phyloP scores from a whole-genome alignment of 1,140 invertebrate species.

The Drosophila gunungcola region DNA sequence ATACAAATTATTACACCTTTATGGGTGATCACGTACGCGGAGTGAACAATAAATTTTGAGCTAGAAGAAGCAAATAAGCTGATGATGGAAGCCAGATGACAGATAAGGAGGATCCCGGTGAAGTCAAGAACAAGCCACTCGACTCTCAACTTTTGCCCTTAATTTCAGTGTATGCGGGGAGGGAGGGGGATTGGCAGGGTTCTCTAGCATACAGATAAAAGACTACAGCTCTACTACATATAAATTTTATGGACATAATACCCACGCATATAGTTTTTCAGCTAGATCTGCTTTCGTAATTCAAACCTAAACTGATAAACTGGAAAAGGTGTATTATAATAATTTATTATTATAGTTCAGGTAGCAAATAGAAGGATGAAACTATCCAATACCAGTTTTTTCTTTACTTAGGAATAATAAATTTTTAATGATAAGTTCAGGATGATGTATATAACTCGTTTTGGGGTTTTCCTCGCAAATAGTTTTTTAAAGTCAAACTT shows the following conservation, averaged over 20 bases:
- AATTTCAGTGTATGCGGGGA: conserved; percentile 6
- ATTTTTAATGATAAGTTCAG: too few species aligned
- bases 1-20: conserved; percentile 84
- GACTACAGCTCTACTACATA: neutral
- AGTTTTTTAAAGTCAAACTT: too few species aligned
- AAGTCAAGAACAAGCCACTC: conserved; percentile 31
- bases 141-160: conserved; percentile 12
- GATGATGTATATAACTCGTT: too few species aligned
- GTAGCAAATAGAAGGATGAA: too few species aligned
- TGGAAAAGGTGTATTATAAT: too few species aligned
- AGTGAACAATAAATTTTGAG: conserved; percentile 65
- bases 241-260: neutral
- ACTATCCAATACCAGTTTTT: too few species aligned
- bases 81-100: conserved; percentile 39
- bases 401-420: too few species aligned
- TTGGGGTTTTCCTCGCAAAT: too few species aligned
- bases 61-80: conserved; percentile 73
- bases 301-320: too few species aligned
- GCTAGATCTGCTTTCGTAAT: too few species aligned
- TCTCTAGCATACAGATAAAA: neutral
- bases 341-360: too few species aligned
- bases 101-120: conserved; percentile 21
- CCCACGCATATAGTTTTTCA: too few species aligned
- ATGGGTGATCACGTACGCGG: conserved; percentile 79
- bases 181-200: neutral